Evolutionary conservation across 2,797 vertebrate genomes (phyloP), one percentile per base, ranked within the genome.

Genomic region (Darevskia nairensis): DNA sequence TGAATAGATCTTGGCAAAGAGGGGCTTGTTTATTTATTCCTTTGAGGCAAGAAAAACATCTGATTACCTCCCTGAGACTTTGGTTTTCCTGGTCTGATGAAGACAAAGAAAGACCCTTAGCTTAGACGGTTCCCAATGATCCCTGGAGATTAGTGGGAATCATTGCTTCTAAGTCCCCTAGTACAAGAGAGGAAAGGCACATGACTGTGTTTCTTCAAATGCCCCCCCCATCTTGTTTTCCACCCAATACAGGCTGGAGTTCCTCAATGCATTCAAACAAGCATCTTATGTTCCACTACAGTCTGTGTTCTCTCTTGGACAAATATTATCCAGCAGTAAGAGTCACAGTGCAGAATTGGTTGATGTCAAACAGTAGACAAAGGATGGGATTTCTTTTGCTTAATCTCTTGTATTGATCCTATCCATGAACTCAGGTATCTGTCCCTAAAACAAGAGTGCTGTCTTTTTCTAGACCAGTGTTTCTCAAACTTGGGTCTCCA

Each of bases 171-270:
- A 10, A 92, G 82, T 88, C 81, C 80, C 81, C 74, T 25, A 80
- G 88, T 90, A 80, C 90, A 90, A 87, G 0, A 0, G 75, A 90
- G 88, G 90, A 78, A 89, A 83, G 44, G 13, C 68, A 74, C 32
- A 39, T 74, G 19, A 1, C 80, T 86, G 69, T 90, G 72, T 25
- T 92, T 35, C 81, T 94, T 91, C 91, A 93, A 93, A 86, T 66
- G 2, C 44, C 29, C 35, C 71, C 59, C 21, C 10, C 4, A 17
- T 23, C 32, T 75, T 76, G 13, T 35, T 74, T 89, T 81, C 55
- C 59, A 64, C 32, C 41, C 32, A 23, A 19, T n/a, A 6, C 11
- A 55, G 55, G 61, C 59, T 61, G 50, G 46, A 32, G 61, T 69
- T 68, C 74, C 23, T 27, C 66, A 41, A 3, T 64, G 50, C 5